These are phyloP conservation scores for Drosophila pruinosa DNA, from an alignment of 1,140 invertebrate species.

Conservation along the genomic window DNA sequence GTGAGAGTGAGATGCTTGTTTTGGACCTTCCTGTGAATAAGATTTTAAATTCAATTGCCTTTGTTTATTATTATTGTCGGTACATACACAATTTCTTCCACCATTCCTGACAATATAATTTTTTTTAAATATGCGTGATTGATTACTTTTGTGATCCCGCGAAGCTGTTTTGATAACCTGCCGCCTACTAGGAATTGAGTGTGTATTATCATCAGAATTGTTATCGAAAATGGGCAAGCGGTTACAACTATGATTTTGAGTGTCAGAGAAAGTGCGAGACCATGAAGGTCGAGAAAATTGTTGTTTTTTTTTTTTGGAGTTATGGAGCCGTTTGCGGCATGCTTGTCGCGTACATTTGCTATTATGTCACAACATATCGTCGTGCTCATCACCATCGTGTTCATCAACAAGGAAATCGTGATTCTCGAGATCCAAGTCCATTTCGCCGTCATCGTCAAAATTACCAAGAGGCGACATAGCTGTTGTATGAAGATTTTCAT, in stretches of 20 bases:
- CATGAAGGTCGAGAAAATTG: not conserved
- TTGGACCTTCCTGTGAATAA: not conserved
- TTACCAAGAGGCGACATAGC: slow-evolving; percentile 80
- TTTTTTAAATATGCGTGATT: not conserved
- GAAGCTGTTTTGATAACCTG: not conserved
- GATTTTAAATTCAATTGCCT: not conserved
- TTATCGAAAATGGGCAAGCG: not conserved
- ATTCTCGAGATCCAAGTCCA: slow-evolving; percentile 72
- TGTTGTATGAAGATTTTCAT: slow-evolving; percentile 60
- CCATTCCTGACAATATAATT: not conserved
- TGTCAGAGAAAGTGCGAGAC: not conserved
- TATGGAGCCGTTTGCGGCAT: slow-evolving; percentile 5
- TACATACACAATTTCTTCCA: not conserved
- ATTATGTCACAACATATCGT: slow-evolving; percentile 84
- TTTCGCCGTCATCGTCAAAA: slow-evolving; percentile 67
- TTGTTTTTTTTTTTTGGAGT: not conserved
- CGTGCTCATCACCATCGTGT: slow-evolving; percentile 82
- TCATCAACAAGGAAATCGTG: slow-evolving; percentile 83
- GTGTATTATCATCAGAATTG: not conserved
- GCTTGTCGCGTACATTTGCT: slow-evolving; percentile 9
- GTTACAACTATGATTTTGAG: not conserved
- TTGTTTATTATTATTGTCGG: not conserved
- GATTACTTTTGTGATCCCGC: not conserved
- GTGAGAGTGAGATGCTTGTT: not conserved
- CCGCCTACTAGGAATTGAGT: not conserved